phyloP scores from a whole-genome alignment of 2,797 vertebrate genomes.

The Acipenser transmontanus region DNA sequence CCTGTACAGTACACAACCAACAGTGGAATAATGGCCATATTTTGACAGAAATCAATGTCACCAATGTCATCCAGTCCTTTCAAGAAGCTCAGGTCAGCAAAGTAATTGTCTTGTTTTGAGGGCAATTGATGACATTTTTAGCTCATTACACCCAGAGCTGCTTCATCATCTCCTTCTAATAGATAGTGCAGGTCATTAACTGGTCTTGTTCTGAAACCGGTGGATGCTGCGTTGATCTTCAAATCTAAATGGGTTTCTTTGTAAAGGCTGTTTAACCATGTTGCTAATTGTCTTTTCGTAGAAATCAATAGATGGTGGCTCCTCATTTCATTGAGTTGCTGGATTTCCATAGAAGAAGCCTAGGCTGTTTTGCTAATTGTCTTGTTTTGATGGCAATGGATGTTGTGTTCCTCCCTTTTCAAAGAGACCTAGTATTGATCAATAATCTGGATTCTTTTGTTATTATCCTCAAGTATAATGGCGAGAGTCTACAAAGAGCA shows the following conservation, averaged over 20 bases:
- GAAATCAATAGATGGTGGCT: not conserved
- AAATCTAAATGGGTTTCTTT: not conserved
- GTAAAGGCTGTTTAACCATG: not conserved
- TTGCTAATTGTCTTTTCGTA: not conserved
- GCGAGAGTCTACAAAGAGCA: too few relatives aligned
- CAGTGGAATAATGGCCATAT: not conserved
- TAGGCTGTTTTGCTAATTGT: too few relatives aligned
- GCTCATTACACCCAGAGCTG: not conserved
- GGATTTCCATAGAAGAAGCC: too few relatives aligned
- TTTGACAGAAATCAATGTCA: conserved; percentile 3
- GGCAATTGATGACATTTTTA: conserved; percentile 7
- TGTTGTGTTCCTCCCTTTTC: too few relatives aligned
- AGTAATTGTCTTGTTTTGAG: conserved; percentile 2
- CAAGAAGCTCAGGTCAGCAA: not conserved
- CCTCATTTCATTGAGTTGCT: not conserved
- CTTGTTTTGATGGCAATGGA: too few relatives aligned
- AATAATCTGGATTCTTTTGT: too few relatives aligned
- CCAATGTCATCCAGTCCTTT: not conserved
- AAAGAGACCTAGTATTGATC: too few relatives aligned
- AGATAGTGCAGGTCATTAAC: not conserved
- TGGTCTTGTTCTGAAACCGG: not conserved
- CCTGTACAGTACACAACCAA: not conserved
- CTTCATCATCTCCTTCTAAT: not conserved
- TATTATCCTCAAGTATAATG: too few relatives aligned
- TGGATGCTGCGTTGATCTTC: not conserved